Evolutionary conservation across 1,140 invertebrate species (phyloP).

Genomic region (Drosophila guanche): DNA sequence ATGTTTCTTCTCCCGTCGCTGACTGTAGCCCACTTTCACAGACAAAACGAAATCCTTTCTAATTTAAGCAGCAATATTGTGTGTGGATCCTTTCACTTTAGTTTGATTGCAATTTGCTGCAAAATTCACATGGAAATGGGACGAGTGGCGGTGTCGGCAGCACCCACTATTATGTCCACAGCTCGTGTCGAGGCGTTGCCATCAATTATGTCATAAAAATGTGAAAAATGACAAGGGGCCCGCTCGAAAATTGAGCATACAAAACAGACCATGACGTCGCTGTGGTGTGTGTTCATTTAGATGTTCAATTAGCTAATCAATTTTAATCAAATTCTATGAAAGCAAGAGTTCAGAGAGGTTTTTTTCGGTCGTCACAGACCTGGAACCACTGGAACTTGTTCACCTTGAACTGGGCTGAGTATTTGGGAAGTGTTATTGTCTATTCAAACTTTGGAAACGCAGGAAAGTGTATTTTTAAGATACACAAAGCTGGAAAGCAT

Average conservation of each 20-base stretch:
- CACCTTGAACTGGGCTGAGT: constrained; percentile 54
- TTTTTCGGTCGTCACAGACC: constrained; percentile 36
- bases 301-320: constrained; percentile 57
- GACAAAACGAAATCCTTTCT: constrained; percentile 38
- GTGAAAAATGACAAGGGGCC: constrained; percentile 21
- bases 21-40: constrained; percentile 37
- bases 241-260: constrained; percentile 35
- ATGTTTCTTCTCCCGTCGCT: not conserved
- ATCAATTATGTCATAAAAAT: constrained; percentile 60
- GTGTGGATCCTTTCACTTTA: constrained; percentile 48
- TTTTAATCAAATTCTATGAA: constrained; percentile 63
- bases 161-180: constrained; percentile 1
- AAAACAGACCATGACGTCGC: constrained; percentile 30
- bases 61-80: constrained; percentile 42
- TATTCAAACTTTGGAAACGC: constrained; percentile 17
- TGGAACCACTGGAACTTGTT: constrained; percentile 31
- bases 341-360: constrained; percentile 34
- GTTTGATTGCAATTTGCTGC: constrained; percentile 13
- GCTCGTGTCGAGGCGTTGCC: constrained; percentile 55
- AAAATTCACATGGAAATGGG: constrained; percentile 15
- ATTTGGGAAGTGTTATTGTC: constrained; percentile 11
- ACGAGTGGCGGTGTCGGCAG: not conserved
- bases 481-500: not conserved
- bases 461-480: constrained; percentile 15
- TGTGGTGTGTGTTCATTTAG: constrained; percentile 22